A percentile compares a stretch with the other conserved stretches of the same genome.
These are phyloP conservation scores for Cisticola juncidis DNA, from an alignment of 2,113 vertebrate genomes.

Conservation along the genomic window DNA sequence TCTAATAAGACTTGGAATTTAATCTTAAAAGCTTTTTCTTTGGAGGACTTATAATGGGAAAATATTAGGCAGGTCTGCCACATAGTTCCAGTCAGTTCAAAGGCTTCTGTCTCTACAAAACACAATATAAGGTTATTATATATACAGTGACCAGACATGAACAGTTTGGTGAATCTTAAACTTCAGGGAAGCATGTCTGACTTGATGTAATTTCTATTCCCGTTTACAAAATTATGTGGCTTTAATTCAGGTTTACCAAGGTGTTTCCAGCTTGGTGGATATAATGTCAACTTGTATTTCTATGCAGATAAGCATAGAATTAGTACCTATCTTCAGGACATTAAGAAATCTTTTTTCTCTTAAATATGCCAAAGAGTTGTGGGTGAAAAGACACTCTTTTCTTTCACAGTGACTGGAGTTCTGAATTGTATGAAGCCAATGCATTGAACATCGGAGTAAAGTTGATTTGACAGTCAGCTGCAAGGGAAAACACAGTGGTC, in stretches of 20 bases:
- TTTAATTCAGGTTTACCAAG: background rate
- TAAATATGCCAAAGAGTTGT: background rate
- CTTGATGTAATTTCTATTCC: background rate
- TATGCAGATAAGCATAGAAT: background rate
- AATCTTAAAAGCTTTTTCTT: background rate
- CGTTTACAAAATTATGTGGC: background rate
- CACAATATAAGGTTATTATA: accelerated
- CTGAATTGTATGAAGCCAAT: background rate
- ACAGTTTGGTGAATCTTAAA: background rate
- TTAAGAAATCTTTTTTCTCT: background rate
- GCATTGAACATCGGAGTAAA: background rate
- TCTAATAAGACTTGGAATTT: background rate
- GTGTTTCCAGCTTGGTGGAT: background rate
- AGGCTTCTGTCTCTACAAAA: background rate
- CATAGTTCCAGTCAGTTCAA: background rate
- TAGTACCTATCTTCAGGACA: background rate
- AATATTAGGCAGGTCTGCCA: background rate
- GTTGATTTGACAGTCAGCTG: background rate
- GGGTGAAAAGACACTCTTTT: background rate
- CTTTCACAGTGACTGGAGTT: background rate
- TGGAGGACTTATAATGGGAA: background rate
- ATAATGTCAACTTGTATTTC: background rate
- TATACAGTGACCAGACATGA: background rate
- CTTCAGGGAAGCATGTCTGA: background rate
- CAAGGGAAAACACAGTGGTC: background rate